Conservation (phyloP, 1,140 invertebrate genomes). For the Camponotus pennsylvanicus region DNA sequence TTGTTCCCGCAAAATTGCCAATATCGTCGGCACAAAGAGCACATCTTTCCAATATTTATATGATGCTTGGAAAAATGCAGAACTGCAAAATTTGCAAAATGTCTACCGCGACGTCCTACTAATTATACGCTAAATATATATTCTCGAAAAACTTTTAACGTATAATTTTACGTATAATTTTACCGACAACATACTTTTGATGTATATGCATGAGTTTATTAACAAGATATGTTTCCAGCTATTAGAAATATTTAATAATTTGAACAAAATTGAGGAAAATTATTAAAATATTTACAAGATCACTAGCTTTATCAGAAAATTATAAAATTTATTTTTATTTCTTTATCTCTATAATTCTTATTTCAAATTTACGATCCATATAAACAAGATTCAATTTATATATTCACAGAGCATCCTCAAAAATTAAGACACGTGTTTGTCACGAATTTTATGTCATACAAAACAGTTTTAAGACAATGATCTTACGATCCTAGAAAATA, state of each 20-base stretch:
- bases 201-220: neutral
- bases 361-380: neutral
- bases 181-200: neutral
- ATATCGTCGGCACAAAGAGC: constrained; percentile 7
- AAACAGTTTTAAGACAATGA: neutral
- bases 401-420: neutral
- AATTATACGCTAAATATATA: neutral
- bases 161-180: constrained; percentile 7
- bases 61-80: neutral
- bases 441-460: neutral
- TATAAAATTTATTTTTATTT: neutral
- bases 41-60: constrained; percentile 23
- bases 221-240: neutral
- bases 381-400: neutral
- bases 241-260: neutral
- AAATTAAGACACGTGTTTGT: constrained; percentile 5
- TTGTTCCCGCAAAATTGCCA: constrained; percentile 31
- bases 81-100: constrained; percentile 8
- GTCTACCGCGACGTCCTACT: neutral
- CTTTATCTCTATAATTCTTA: neutral
- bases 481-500: constrained; percentile 8
- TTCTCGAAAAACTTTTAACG: neutral
- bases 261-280: neutral
- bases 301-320: neutral
- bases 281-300: neutral